phyloP scores from a whole-genome alignment of 1,140 invertebrate species.

The Drosophila leontia region DNA sequence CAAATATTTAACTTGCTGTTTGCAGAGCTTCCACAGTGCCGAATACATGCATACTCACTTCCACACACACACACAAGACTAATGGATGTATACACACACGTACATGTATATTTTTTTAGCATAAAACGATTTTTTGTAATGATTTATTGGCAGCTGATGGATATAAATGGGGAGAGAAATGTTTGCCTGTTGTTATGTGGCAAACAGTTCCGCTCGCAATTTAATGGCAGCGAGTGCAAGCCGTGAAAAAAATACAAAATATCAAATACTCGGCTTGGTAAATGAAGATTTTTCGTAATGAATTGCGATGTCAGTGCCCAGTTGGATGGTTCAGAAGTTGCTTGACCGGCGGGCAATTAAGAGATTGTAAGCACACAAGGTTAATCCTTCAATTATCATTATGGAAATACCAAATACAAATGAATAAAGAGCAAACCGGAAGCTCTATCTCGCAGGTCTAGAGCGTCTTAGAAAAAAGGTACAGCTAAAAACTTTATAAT shows the following conservation, averaged over 20 bases:
- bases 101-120: conserved; percentile 43
- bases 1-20: conserved; percentile 70
- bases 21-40: conserved; percentile 7
- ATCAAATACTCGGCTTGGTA: conserved; percentile 13
- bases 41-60: neutral
- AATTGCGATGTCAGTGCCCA: conserved; percentile 21
- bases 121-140: conserved; percentile 59
- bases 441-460: too few species aligned
- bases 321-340: neutral
- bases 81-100: conserved; percentile 44
- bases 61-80: conserved; percentile 16
- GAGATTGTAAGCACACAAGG: neutral
- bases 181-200: conserved; percentile 49
- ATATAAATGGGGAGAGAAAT: conserved; percentile 54
- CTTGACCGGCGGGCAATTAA: conserved; percentile 6
- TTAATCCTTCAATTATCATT: neutral
- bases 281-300: conserved; percentile 31
- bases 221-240: conserved; percentile 22
- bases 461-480: too few species aligned
- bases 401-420: neutral
- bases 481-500: too few species aligned
- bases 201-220: conserved; percentile 43
- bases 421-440: too few species aligned
- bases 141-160: conserved; percentile 85
- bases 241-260: conserved; percentile 17